Conservation (phyloP, 2,888 invertebrate genomes). For the Melieria omissa region DNA sequence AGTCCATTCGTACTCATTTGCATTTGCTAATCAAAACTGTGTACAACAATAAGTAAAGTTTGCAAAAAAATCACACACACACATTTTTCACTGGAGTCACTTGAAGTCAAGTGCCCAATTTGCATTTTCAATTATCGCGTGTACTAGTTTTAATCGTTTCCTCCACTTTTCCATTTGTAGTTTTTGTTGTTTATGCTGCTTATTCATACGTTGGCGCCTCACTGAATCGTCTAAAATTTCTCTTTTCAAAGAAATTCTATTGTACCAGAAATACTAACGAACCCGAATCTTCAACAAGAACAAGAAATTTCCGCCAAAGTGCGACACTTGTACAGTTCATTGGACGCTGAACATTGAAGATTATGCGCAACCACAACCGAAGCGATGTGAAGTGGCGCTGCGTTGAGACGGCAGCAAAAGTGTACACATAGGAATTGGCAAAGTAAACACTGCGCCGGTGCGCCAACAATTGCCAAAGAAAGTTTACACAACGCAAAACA, state of each 20-base stretch:
- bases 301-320: too few relatives aligned
- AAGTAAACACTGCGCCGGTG: not conserved
- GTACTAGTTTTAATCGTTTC: constrained; percentile 35
- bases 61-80: not conserved
- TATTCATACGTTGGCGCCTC: not conserved
- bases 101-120: constrained; percentile 32
- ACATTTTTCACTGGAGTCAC: constrained; percentile 2
- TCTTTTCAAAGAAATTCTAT: constrained; percentile 36
- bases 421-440: too few relatives aligned
- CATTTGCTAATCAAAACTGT: not conserved
- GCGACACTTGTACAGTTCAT: constrained; percentile 8
- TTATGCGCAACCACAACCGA: too few relatives aligned
- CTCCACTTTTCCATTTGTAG: constrained; percentile 12
- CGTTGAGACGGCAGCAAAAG: too few relatives aligned
- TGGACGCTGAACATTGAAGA: constrained; percentile 10
- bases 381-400: too few relatives aligned
- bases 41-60: not conserved
- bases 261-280: not conserved
- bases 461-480: constrained; percentile 9
- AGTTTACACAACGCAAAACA: not conserved
- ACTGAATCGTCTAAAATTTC: constrained; percentile 23
- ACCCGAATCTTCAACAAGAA: too few relatives aligned
- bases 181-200: not conserved
- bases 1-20: not conserved
- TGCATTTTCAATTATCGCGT: constrained; percentile 38